A percentile compares a stretch with the other conserved stretches of the same genome.
These are phyloP conservation scores for Chlorops oryzae DNA, from an alignment of 1,140 invertebrate species.

Conservation along the genomic window DNA sequence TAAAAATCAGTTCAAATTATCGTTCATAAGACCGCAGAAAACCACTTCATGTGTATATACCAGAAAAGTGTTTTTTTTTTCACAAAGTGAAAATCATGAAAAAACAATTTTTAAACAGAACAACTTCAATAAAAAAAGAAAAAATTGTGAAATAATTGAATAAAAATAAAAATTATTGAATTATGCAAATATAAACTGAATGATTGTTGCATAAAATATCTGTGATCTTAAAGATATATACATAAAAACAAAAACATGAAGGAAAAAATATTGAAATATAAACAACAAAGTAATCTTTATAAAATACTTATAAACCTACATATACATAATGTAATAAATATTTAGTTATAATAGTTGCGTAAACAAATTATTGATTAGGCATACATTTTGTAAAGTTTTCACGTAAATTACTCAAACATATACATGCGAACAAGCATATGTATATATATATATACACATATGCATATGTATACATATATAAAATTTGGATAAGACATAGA, in stretches of 20 bases:
- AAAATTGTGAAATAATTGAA: neutral
- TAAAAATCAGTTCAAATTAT: too few relatives aligned
- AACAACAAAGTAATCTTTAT: constrained; percentile 5
- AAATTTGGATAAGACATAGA: too few relatives aligned
- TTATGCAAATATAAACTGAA: constrained; percentile 6
- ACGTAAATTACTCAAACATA: too few relatives aligned
- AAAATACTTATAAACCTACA: too few relatives aligned
- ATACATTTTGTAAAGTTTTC: too few relatives aligned
- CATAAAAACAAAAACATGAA: constrained; percentile 11
- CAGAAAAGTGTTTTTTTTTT: too few relatives aligned
- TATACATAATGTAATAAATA: constrained; percentile 5
- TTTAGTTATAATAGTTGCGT: too few relatives aligned
- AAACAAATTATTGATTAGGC: too few relatives aligned
- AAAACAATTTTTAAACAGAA: constrained; percentile 9
- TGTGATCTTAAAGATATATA: constrained; percentile 49
- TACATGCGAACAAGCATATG: too few relatives aligned
- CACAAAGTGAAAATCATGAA: constrained; percentile 4
- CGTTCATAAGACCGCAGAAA: too few relatives aligned
- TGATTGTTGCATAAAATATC: constrained; percentile 44
- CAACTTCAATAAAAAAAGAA: constrained; percentile 9
- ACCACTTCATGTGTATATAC: too few relatives aligned
- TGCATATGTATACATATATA: neutral
- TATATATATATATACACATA: neutral
- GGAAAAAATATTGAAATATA: constrained; percentile 9
- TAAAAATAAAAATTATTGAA: constrained; percentile 23